Evolutionary conservation across 2,113 vertebrate genomes (phyloP), one percentile per base, ranked within the genome.

Genomic region (Scatophagus argus): DNA sequence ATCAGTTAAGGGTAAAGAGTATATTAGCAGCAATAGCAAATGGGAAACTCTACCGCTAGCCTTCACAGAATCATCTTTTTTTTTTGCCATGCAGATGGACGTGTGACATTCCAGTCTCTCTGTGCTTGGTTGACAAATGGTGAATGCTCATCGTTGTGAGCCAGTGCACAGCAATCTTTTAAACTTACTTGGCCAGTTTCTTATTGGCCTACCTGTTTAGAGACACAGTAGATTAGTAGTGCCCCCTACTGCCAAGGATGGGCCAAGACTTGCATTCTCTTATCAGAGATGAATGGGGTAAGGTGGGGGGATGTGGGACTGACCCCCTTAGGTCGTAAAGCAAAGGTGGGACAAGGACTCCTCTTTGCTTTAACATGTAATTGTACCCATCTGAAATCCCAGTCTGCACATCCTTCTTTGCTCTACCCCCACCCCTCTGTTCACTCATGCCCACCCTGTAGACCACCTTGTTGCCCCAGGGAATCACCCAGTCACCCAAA

Each of bases 371-470:
- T 41, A 36, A 54, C 7, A 7, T 89, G 87, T 91, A 92, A 92
- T 93, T 83, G 67, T 90, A 93, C 89, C 88, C 87, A 91, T 83
- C 76, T 87, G 75, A 87, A 77, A 68, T 44, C 32, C 58, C 77
- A 58, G 31, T 73, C 38, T 34, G 16, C 67, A 65, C n/a, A 69
- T 67, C 68, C 47, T 63, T 27, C 76, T 66, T 56, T 39, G 6
- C 46, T 29, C 27, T 13, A 23, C 62, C 67, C 73, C 83, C 71
- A 23, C 23, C 27, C 2, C 62, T 74, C 46, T 78, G 81, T 55
- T 77, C 82, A 34, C 75, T 79, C 71, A 82, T 78, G 77, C 87
- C 87, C 82, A 60, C 84, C 51, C 59, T 70, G 34, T 56, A 61
- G 78, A 67, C 83, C 87, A 90, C 85, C 83, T 78, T 75, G 47